These are phyloP conservation scores for Drosophila paranaensis DNA, from an alignment of 2,888 invertebrate species.

Conservation along the genomic window DNA sequence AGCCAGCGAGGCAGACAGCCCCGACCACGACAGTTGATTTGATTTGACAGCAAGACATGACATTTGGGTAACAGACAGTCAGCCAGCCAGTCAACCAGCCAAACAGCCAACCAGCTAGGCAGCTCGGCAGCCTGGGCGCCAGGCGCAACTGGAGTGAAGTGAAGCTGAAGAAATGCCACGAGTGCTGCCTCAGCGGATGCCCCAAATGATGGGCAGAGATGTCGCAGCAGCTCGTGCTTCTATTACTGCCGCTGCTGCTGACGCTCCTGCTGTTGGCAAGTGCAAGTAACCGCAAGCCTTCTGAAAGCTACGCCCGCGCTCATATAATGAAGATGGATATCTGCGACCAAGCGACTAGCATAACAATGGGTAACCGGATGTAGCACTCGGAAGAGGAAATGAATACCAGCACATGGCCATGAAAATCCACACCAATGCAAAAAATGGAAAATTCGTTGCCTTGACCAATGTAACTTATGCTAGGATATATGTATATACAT, in stretches of 20 bases:
- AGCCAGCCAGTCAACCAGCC: conserved; percentile 30
- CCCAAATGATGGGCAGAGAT: conserved; percentile 20
- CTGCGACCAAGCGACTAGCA: conserved; percentile 54
- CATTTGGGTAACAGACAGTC: conserved; percentile 63
- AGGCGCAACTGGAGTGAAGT: conserved; percentile 64
- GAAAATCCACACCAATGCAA: conserved; percentile 36
- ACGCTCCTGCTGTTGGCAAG: conserved; percentile 51
- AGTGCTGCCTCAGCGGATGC: conserved; percentile 41
- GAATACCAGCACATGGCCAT: conserved; percentile 68
- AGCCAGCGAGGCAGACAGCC: conserved; percentile 75
- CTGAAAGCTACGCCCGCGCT: conserved; percentile 21
- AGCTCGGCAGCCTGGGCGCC: conserved; percentile 26
- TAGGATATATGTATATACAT: not conserved
- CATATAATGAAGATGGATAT: conserved; percentile 63
- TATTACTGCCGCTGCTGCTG: conserved; percentile 4
- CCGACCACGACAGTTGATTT: conserved; percentile 77
- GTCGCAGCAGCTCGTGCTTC: conserved; percentile 10
- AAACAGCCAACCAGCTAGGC: not conserved
- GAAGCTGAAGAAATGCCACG: conserved; percentile 71
- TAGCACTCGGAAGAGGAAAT: conserved; percentile 80
- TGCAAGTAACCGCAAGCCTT: conserved; percentile 61
- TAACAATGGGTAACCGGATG: conserved; percentile 71
- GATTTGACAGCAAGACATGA: conserved; percentile 79
- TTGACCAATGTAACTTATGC: conserved; percentile 22
- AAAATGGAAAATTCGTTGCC: conserved; percentile 18